Evolutionary conservation across 2,888 invertebrate genomes (phyloP), one percentile per base, ranked within the genome.

Genomic region (Cheilosia pagana): DNA sequence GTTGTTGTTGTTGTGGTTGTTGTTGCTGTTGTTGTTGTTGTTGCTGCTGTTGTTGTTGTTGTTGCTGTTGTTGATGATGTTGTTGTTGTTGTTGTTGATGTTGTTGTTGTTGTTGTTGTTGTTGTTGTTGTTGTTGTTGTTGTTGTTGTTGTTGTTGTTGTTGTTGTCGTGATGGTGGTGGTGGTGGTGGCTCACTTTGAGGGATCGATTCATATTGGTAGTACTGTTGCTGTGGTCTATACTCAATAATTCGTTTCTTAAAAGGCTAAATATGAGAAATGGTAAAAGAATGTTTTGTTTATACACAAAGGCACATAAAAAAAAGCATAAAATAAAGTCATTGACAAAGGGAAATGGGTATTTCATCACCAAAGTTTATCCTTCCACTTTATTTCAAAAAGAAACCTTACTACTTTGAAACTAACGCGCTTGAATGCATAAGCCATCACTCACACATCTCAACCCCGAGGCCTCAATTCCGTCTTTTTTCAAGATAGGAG

Each of bases 161-260:
- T 4, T 43, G 43, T 8, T 31, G 31, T 16, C 28, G 45, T 2
- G 3, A 10, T 1, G 45, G 28, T 3, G 7, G 2, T 28, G 31
- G 25, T 12, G 28, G 43, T 16, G n/a, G 43, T 19, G n/a, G 60
- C 2, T 10, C 19, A 28, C 1, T 45, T 16, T 43, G 16, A 8
- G 28, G 16, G 0, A 45, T 45, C 1, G 25, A 8, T 6, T 7
- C 60, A 25, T 45, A 25, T 16, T 45, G 28, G 6, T 45, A 45
- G 6, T 19, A 45, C 7, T 28, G 45, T 2, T n/a, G 60, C 28
- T 8, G 10, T n/a, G 45, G 8, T 16, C 43, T 43, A 7, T 43
- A 21, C 12, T 76, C 76, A 6, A 68, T 8, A 19, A 52, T 12
- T 7, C 67, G 57, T 67, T 67, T 76, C 43, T 76, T 76, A 8